Evolutionary conservation across 2,797 vertebrate species (phyloP).

Genomic region (Microhierax caerulescens): DNA sequence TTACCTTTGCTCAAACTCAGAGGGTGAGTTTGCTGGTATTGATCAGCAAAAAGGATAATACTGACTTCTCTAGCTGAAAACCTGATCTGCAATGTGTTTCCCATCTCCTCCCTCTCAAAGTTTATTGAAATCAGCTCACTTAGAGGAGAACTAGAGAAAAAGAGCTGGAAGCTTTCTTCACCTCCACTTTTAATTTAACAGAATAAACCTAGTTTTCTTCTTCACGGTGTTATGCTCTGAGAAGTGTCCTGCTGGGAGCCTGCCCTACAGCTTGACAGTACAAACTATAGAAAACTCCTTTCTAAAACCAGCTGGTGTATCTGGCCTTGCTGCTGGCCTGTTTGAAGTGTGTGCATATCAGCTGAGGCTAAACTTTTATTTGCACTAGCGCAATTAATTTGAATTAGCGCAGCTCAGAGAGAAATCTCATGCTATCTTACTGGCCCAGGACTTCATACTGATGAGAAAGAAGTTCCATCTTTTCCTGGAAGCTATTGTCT

Average conservation of each 20-base stretch:
- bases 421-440: background rate
- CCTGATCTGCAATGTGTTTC: background rate
- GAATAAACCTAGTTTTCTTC: background rate
- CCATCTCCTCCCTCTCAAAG: background rate
- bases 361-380: background rate
- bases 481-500: background rate
- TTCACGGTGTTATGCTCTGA: background rate
- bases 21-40: background rate
- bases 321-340: background rate
- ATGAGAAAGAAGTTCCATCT: background rate
- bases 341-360: background rate
- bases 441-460: background rate
- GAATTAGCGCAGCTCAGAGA: background rate
- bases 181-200: background rate
- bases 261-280: background rate
- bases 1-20: background rate
- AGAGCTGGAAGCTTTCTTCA: background rate
- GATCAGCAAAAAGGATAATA: background rate
- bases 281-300: background rate
- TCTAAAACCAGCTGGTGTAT: background rate
- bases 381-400: too few species aligned
- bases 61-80: background rate
- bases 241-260: background rate
- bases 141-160: background rate
- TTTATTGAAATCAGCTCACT: background rate